Conservation (phyloP, 2,797 vertebrate genomes). For the Brachyrhaphis roseni region DNA sequence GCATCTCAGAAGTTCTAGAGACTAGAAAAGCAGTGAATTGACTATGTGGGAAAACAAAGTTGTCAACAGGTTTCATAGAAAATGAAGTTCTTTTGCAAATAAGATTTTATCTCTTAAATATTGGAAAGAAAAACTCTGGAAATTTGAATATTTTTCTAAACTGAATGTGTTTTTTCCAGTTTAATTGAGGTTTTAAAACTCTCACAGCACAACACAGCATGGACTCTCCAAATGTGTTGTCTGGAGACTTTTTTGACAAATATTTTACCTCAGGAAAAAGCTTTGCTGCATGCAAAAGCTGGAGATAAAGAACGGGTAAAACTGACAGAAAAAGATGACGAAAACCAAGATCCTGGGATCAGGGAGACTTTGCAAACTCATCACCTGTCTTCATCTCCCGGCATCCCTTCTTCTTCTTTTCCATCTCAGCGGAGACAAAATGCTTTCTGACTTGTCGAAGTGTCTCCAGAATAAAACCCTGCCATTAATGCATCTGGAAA, state of each 20-base stretch:
- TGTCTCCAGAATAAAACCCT: constrained; percentile 43
- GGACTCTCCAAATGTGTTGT: background rate
- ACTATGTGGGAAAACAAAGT: background rate
- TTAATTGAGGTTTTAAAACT: background rate
- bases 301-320: background rate
- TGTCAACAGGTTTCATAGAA: background rate
- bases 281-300: background rate
- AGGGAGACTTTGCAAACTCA: constrained; percentile 2
- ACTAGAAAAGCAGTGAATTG: background rate
- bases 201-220: background rate
- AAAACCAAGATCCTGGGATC: constrained; percentile 10
- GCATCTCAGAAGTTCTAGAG: background rate
- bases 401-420: constrained; percentile 15
- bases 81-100: background rate
- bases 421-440: constrained; percentile 30
- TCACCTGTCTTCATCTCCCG: constrained; percentile 14
- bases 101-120: background rate
- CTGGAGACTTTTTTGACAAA: background rate
- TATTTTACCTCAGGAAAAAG: background rate
- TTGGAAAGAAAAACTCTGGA: background rate
- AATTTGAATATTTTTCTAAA: background rate
- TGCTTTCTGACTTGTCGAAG: constrained; percentile 45
- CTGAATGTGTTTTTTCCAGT: background rate
- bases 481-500: constrained; percentile 29
- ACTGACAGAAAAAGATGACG: background rate